phyloP scores from a whole-genome alignment of 1,140 invertebrate species.

The Drosophila gunungcola region DNA sequence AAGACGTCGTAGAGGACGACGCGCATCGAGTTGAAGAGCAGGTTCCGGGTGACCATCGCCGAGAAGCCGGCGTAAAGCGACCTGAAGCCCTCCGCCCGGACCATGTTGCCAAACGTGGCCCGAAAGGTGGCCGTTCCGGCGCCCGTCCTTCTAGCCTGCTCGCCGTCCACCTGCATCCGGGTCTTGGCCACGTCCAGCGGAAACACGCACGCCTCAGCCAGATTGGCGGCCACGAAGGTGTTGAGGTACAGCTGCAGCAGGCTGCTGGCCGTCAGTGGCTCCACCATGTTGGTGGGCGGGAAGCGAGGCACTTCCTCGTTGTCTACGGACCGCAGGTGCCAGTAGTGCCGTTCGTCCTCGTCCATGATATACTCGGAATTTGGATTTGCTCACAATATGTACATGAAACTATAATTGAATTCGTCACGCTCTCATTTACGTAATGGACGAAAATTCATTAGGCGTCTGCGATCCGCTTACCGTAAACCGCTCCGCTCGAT shows the following conservation, averaged over 20 bases:
- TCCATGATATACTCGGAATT: constrained; percentile 22
- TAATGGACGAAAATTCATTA: too few relatives aligned
- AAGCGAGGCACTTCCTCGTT: neutral
- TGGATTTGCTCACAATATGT: constrained; percentile 11
- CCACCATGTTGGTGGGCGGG: constrained; percentile 1
- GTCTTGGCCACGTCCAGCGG: constrained; percentile 60
- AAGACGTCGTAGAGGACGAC: constrained; percentile 57
- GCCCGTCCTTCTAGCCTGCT: constrained; percentile 27
- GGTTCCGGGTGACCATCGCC: constrained; percentile 39
- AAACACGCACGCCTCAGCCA: constrained; percentile 49
- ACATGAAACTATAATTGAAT: constrained; percentile 11
- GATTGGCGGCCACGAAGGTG: constrained; percentile 50
- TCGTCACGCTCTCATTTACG: too few relatives aligned
- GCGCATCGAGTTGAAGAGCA: constrained; percentile 57
- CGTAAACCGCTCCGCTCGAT: too few relatives aligned
- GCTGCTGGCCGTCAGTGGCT: constrained; percentile 12
- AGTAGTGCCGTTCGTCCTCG: constrained; percentile 3
- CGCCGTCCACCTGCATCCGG: constrained; percentile 52
- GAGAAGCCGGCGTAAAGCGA: constrained; percentile 50
- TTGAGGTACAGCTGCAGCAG: constrained; percentile 48
- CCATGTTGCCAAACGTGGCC: constrained; percentile 20
- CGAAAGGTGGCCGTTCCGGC: constrained; percentile 8
- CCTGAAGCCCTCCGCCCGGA: constrained; percentile 3
- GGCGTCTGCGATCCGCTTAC: too few relatives aligned
- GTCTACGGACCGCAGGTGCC: constrained; percentile 1